Percentiles rank a stretch among this genome's conserved stretches.
Conservation (phyloP, 2,797 vertebrate species). For the Esox lucius region DNA sequence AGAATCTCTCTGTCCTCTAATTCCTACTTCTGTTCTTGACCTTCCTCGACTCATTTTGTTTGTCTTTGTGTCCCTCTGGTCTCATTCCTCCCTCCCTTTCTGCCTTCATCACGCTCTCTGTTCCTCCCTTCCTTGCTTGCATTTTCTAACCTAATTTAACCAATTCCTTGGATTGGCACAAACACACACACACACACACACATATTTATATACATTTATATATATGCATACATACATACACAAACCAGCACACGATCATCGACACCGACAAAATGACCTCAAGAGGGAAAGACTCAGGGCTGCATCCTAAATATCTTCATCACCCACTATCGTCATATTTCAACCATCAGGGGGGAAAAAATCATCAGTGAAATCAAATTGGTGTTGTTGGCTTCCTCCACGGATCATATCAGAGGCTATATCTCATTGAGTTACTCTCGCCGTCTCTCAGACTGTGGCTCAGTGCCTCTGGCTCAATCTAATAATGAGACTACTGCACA, state of each 20-base stretch:
- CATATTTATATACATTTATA: not conserved
- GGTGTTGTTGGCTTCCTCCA: not conserved
- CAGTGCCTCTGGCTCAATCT: not conserved
- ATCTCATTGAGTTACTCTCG: not conserved
- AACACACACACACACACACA: slow-evolving; percentile 40
- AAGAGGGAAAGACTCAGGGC: not conserved
- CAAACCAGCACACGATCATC: slow-evolving; percentile 38
- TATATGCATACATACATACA: slow-evolving; percentile 34
- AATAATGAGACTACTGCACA: not conserved
- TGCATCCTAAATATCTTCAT: not conserved
- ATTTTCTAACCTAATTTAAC: slow-evolving; percentile 67
- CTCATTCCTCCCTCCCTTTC: slow-evolving; percentile 37
- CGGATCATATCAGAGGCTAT: not conserved
- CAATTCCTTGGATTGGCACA: slow-evolving; percentile 48
- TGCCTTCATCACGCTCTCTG: not conserved
- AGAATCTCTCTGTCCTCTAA: slow-evolving; percentile 4
- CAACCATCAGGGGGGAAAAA: not conserved
- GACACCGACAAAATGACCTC: slow-evolving; percentile 32
- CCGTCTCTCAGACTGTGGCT: not conserved
- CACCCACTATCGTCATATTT: not conserved
- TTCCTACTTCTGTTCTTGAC: slow-evolving; percentile 64
- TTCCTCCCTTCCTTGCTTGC: slow-evolving; percentile 24
- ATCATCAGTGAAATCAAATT: not conserved
- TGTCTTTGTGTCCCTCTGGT: slow-evolving; percentile 50
- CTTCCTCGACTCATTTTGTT: slow-evolving; percentile 63